phyloP scores from a whole-genome alignment of 2,797 vertebrate species.

The Pachyuromys duprasi region DNA sequence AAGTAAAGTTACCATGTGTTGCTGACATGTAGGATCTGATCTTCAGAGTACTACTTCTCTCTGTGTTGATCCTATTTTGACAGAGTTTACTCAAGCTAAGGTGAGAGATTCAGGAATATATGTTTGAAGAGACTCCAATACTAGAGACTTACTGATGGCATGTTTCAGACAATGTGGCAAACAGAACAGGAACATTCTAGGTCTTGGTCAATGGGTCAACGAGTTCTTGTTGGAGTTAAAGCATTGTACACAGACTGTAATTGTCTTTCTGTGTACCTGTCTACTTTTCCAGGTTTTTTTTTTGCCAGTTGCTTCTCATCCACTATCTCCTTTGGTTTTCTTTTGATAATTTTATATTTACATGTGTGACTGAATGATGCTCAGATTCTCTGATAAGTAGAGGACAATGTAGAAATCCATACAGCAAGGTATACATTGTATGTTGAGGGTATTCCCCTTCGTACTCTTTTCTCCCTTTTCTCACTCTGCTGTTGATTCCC shows the following conservation, averaged over 20 bases:
- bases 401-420: slow-evolving; percentile 36
- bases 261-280: background rate
- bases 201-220: background rate
- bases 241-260: background rate
- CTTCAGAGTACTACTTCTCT: background rate
- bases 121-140: background rate
- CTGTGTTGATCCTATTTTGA: background rate
- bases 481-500: background rate
- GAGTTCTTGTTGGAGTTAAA: background rate
- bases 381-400: slow-evolving; percentile 25
- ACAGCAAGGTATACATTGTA: background rate
- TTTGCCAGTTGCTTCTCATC: background rate
- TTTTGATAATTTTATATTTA: slow-evolving; percentile 31
- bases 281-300: background rate
- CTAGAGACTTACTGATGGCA: slow-evolving; percentile 6
- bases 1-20: background rate
- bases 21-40: background rate
- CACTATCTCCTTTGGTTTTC: slow-evolving; percentile 1
- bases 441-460: background rate
- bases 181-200: background rate
- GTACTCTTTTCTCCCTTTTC: no score
- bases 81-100: background rate
- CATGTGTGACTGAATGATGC: background rate
- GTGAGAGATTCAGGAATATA: background rate
- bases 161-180: background rate